phyloP scores from a whole-genome alignment of 2,888 invertebrate species.

The Oligia strigilis region DNA sequence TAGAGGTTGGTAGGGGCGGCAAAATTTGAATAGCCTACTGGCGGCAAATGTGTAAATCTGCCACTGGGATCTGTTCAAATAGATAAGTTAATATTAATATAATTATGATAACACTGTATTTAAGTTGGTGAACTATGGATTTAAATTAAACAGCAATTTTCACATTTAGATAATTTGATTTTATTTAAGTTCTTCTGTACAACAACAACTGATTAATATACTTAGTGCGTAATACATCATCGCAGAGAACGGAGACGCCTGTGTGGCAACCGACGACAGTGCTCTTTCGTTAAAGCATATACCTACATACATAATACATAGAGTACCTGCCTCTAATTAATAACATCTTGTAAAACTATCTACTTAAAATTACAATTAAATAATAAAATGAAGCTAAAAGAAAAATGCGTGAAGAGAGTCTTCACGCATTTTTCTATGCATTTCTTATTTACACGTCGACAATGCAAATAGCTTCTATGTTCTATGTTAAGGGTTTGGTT shows the following conservation, averaged over 20 bases:
- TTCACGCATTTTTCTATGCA: neutral
- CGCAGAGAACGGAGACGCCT: neutral
- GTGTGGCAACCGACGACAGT: neutral
- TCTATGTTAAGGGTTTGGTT: too few species aligned
- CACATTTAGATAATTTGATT: neutral
- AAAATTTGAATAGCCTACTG: too few species aligned
- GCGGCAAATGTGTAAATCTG: too few species aligned
- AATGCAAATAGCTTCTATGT: too few species aligned
- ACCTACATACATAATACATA: neutral
- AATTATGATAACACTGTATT: neutral
- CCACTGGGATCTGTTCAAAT: neutral
- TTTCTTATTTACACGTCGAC: slow-evolving; percentile 2
- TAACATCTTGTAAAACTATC: neutral
- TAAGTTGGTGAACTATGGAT: neutral
- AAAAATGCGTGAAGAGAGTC: neutral
- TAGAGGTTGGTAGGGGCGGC: too few species aligned
- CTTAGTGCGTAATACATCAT: neutral
- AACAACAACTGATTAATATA: slow-evolving; percentile 13
- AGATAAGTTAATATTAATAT: neutral
- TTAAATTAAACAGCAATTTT: slow-evolving; percentile 8
- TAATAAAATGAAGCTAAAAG: neutral
- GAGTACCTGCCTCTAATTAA: neutral
- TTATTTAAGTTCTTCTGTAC: neutral
- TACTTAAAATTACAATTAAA: neutral
- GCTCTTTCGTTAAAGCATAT: neutral